A percentile compares a stretch with the other conserved stretches of the same genome.
Conservation (phyloP, 1,140 invertebrate species). For the Drosophila elegans region DNA sequence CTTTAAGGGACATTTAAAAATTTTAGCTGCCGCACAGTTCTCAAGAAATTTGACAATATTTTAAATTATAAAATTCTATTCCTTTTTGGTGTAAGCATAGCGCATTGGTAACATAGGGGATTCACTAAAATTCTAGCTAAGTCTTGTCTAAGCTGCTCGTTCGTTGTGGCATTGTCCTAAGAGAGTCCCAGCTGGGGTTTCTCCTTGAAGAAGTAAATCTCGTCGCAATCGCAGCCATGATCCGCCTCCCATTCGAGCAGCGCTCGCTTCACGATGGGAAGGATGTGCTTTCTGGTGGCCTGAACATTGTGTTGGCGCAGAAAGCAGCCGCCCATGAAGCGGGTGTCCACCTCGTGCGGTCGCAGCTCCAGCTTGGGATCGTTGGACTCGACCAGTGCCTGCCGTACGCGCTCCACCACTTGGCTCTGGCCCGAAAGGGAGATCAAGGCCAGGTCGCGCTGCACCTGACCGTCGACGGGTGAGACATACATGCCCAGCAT, state of each 20-base stretch:
- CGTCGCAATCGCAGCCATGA: constrained; percentile 52
- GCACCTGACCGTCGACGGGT: constrained; percentile 68
- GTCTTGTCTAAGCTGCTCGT: constrained; percentile 13
- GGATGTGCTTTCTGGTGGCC: constrained; percentile 87
- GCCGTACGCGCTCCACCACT: constrained; percentile 56
- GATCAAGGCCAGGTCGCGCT: constrained; percentile 86
- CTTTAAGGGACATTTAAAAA: not conserved
- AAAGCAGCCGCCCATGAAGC: constrained; percentile 77
- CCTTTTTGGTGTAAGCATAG: constrained; percentile 5
- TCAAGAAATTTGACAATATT: not conserved
- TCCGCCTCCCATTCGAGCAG: constrained; percentile 63
- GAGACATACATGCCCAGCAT: constrained; percentile 86
- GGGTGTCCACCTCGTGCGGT: constrained; percentile 36
- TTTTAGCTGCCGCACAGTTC: no score
- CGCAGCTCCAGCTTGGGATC: constrained; percentile 50
- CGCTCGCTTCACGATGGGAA: constrained; percentile 86
- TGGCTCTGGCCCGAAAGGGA: constrained; percentile 49
- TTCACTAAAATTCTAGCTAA: constrained; percentile 29
- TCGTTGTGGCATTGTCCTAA: constrained; percentile 7
- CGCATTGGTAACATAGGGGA: constrained; percentile 9
- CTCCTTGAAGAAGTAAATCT: constrained; percentile 69
- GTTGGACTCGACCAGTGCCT: constrained; percentile 34
- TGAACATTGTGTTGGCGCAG: constrained; percentile 86
- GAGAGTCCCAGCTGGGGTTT: constrained; percentile 67
- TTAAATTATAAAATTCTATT: constrained; percentile 12